Conservation (phyloP, 2,797 vertebrate species). For the Enteromius fasciolatus region DNA sequence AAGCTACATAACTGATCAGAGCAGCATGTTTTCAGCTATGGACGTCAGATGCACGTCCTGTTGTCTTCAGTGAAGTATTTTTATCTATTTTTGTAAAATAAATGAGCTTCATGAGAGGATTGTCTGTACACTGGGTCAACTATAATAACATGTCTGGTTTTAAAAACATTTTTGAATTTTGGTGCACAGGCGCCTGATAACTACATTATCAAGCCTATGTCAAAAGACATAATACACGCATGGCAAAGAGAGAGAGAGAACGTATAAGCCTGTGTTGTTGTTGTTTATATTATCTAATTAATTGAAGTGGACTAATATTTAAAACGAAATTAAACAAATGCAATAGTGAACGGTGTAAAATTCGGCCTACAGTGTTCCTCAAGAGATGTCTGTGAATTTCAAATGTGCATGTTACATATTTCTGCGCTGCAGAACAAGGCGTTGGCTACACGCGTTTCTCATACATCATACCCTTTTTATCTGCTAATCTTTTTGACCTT, state of each 20-base stretch:
- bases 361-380: not conserved
- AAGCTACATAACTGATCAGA: slow-evolving; percentile 5
- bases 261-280: not conserved
- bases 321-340: not conserved
- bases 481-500: slow-evolving; percentile 8
- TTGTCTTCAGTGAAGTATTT: not conserved
- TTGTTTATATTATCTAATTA: not conserved
- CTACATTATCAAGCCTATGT: not conserved
- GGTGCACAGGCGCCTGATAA: not conserved
- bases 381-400: not conserved
- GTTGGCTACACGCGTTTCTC: slow-evolving; percentile 10
- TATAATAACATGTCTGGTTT: not conserved
- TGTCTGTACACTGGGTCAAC: not conserved
- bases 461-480: not conserved
- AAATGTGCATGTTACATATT: not conserved
- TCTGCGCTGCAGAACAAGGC: not conserved
- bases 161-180: not conserved
- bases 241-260: not conserved
- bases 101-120: not conserved
- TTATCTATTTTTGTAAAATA: not conserved
- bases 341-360: not conserved
- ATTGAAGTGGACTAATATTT: not conserved
- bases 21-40: slow-evolving; percentile 23
- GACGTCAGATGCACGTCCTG: slow-evolving; percentile 1
- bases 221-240: not conserved